Percentiles rank a stretch among this genome's conserved stretches.
phyloP scores from a whole-genome alignment of 2,113 vertebrate genomes.

The Hippocampus barbouri region DNA sequence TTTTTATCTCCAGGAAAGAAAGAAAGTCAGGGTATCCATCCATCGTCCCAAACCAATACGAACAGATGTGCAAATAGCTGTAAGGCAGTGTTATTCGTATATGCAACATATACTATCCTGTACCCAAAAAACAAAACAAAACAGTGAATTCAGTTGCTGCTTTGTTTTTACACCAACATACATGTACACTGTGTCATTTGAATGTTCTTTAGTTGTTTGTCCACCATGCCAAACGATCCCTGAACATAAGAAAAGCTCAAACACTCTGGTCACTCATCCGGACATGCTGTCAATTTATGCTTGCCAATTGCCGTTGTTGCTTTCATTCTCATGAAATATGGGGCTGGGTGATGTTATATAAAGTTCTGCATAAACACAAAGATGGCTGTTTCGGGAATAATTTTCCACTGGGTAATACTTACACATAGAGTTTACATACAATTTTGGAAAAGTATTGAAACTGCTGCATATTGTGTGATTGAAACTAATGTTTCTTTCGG shows the following conservation, averaged over 20 bases:
- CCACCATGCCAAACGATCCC: not conserved
- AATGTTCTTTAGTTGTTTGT: not conserved
- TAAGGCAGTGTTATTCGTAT: not conserved
- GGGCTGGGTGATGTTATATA: slow-evolving; percentile 30
- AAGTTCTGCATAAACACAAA: slow-evolving; percentile 8
- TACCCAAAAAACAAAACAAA: not conserved
- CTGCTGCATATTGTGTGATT: not conserved
- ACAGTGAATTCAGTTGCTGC: not conserved
- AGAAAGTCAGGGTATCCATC: not conserved
- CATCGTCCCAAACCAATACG: not conserved
- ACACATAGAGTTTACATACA: no score
- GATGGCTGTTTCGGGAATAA: slow-evolving; percentile 15
- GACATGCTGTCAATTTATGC: slow-evolving; percentile 1
- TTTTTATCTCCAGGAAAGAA: not conserved
- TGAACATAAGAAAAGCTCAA: not conserved
- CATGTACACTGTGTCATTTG: not conserved
- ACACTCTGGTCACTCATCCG: not conserved
- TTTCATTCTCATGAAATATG: slow-evolving; percentile 24
- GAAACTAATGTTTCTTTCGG: not conserved
- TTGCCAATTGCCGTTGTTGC: slow-evolving; percentile 4
- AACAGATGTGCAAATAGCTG: not conserved
- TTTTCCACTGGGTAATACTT: not conserved
- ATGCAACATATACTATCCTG: not conserved
- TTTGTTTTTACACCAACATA: not conserved
- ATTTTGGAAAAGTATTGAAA: no score